A percentile compares a stretch with the other conserved stretches of the same genome.
phyloP scores from a whole-genome alignment of 2,888 invertebrate species.

The Pinctada fucata region DNA sequence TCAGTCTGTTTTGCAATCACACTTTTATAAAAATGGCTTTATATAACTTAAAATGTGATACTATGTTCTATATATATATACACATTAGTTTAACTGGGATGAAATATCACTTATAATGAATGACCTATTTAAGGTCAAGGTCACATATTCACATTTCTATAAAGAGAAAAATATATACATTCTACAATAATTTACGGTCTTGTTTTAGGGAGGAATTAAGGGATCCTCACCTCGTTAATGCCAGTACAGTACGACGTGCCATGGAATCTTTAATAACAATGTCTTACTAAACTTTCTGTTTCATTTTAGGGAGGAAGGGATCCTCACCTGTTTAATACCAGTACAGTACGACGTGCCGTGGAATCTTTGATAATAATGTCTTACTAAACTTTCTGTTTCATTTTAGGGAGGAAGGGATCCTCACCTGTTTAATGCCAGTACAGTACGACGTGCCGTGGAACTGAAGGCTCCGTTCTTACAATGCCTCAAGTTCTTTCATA shows the following conservation, averaged over 20 bases:
- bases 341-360: constrained; percentile 67
- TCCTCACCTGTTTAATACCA: constrained; percentile 71
- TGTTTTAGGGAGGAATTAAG: constrained; percentile 18
- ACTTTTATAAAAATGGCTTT: no score
- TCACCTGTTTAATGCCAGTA: constrained; percentile 71
- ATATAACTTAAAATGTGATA: no score
- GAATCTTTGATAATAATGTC: constrained; percentile 32
- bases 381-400: no score
- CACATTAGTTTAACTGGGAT: no score
- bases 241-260: constrained; percentile 69
- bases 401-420: constrained; percentile 61
- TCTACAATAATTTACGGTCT: no score
- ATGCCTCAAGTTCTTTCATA: constrained; percentile 73
- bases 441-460: constrained; percentile 67
- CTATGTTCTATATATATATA: no score
- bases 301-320: constrained; percentile 43
- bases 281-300: no score
- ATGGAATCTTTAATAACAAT: constrained; percentile 39
- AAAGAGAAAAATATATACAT: no score
- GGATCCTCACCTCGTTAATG: constrained; percentile 71
- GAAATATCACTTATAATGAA: no score
- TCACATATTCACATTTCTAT: no score
- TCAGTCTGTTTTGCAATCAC: no score
- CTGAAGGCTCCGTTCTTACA: constrained; percentile 74
- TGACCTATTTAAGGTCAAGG: no score